phyloP scores from a whole-genome alignment of 1,140 invertebrate species.

The Grapholita molesta region DNA sequence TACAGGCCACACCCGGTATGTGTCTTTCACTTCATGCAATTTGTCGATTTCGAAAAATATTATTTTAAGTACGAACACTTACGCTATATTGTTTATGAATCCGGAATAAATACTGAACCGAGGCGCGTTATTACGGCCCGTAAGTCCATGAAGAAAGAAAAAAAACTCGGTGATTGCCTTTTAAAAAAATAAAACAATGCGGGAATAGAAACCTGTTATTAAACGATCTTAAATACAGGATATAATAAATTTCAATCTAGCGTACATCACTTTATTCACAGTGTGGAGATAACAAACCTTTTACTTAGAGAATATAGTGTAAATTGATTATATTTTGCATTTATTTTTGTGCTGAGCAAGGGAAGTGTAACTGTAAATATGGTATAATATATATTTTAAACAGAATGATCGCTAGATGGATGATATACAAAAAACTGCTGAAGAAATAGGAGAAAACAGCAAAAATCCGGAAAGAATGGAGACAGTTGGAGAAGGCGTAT shows the following conservation, averaged over 20 bases:
- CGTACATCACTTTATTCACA: slow-evolving; percentile 13
- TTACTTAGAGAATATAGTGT: neutral
- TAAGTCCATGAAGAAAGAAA: too few species aligned
- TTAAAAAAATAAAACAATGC: slow-evolving; percentile 17
- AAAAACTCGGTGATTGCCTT: slow-evolving; percentile 10
- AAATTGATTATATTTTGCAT: too few species aligned
- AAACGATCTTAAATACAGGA: slow-evolving; percentile 17
- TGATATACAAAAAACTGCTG: too few species aligned
- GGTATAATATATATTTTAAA: too few species aligned
- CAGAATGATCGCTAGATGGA: too few species aligned
- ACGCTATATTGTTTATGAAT: neutral
- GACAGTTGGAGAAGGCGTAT: too few species aligned
- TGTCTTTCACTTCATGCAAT: neutral
- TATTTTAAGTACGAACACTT: neutral
- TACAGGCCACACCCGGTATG: too few species aligned
- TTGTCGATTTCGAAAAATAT: neutral
- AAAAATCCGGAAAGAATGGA: too few species aligned
- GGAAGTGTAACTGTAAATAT: too few species aligned
- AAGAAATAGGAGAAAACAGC: too few species aligned
- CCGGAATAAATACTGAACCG: slow-evolving; percentile 1
- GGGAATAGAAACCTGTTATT: slow-evolving; percentile 12
- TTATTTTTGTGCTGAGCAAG: too few species aligned
- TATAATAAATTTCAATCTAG: slow-evolving; percentile 17
- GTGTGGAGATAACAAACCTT: neutral
- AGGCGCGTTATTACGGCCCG: too few species aligned